Conservation (phyloP, 2,888 invertebrate genomes). For the Peribatodes rhomboidaria region DNA sequence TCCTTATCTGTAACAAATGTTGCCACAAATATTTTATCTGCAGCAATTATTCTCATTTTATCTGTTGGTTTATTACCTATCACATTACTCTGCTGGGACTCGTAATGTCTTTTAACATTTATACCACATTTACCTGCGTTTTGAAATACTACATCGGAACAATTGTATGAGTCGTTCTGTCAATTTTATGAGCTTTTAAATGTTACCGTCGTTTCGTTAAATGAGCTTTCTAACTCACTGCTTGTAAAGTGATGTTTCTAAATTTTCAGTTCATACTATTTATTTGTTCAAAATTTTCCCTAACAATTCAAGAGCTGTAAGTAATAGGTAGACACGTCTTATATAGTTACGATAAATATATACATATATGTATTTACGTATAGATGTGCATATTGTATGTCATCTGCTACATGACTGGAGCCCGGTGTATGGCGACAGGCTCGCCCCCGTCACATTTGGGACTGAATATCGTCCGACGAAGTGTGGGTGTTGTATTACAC, state of each 20-base stretch:
- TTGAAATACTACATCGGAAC: constrained; percentile 11
- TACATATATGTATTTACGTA: too few species aligned
- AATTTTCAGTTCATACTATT: too few species aligned
- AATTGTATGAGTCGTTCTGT: constrained; percentile 4
- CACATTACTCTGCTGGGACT: constrained; percentile 37
- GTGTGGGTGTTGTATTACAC: too few species aligned
- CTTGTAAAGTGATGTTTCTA: neutral
- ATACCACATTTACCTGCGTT: constrained; percentile 29
- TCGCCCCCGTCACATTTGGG: too few species aligned
- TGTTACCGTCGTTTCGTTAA: neutral
- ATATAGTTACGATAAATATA: too few species aligned
- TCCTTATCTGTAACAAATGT: constrained; percentile 45
- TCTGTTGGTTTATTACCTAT: constrained; percentile 45
- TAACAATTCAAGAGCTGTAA: too few species aligned
- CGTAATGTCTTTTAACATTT: constrained; percentile 42
- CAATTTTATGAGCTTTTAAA: constrained; percentile 15
- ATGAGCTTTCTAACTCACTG: neutral
- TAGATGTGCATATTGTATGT: too few species aligned
- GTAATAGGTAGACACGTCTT: too few species aligned
- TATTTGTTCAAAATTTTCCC: too few species aligned
- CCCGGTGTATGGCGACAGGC: too few species aligned
- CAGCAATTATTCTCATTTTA: constrained; percentile 45
- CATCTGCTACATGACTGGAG: too few species aligned
- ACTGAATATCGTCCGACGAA: too few species aligned
- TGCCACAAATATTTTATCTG: constrained; percentile 46